phyloP scores from a whole-genome alignment of 1,140 invertebrate species.

The Drosophila pseudoananassae region DNA sequence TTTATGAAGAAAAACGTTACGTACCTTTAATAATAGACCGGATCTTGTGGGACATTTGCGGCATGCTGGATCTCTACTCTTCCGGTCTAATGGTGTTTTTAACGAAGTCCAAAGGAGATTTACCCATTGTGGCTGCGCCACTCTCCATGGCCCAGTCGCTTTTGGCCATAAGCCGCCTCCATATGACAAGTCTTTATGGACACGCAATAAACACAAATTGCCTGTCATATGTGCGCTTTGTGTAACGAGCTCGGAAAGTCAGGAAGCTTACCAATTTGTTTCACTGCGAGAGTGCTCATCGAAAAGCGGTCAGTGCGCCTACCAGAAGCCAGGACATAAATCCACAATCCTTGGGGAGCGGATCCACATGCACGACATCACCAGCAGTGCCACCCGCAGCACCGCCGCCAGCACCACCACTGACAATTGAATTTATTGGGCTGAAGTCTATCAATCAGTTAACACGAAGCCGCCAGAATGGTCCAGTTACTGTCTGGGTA shows the following conservation, averaged over 20 bases:
- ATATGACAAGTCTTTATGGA: conserved; percentile 68
- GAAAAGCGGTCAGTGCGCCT: conserved; percentile 39
- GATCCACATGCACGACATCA: conserved; percentile 7
- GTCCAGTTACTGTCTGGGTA: conserved; percentile 8
- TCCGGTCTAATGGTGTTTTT: conserved; percentile 28
- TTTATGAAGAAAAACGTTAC: conserved; percentile 31
- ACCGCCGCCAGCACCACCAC: conserved; percentile 36
- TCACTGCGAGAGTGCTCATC: conserved; percentile 9
- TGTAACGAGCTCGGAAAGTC: conserved; percentile 67
- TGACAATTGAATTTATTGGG: conserved; percentile 80
- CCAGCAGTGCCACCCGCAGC: background rate
- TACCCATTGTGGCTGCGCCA: background rate
- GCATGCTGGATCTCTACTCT: conserved; percentile 7
- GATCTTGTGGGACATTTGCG: conserved; percentile 47
- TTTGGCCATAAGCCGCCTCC: conserved; percentile 21
- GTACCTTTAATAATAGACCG: conserved; percentile 64
- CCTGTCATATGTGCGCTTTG: conserved; percentile 75
- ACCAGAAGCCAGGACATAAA: conserved; percentile 43
- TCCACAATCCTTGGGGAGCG: conserved; percentile 34
- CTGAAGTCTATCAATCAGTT: conserved; percentile 75
- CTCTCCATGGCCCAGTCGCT: background rate
- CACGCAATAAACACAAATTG: conserved; percentile 78
- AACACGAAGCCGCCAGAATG: conserved; percentile 58
- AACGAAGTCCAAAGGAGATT: conserved; percentile 38
- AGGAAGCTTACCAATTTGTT: conserved; percentile 71